Base-by-base conservation (phyloP, 2,113 vertebrate genomes). In the Zosterops borbonicus region DNA sequence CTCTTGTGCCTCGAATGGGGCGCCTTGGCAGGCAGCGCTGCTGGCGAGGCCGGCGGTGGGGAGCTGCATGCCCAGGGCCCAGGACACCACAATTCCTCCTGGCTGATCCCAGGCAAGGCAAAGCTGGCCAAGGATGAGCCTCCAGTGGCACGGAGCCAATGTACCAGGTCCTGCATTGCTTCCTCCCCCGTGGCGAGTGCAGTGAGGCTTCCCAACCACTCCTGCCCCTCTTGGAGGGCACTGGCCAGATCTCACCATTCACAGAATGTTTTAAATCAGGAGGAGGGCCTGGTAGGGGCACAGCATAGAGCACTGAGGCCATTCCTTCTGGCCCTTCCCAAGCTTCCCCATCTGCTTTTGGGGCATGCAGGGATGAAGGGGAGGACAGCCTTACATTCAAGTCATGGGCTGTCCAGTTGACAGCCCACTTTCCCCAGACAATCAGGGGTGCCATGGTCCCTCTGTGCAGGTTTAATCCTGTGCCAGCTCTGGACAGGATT, bases 1-100 rank as follows among this genome's bases (percentile, higher is more conserved):
- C 93, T 92, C 68, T 28, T 91, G n/a, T 94, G 55, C 83, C 63
- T 52, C 4, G 0, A 2, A 10, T 0, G 20, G n/a, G 44, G 29
- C 3, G 4, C 55, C 65, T 33, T 41, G 4, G 6, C 62, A 5
- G 10, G 16, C 67, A 41, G 69, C 17, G 25, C 64, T 17, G 50
- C 81, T 4, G 37, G n/a, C 2, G 1, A 16, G 44, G 41, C 59
- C 1, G 0, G 53, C 22, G 12, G 13, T 1, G 1, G 29, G 27
- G 58, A 56, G 20, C 55, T 21, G 12, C 14, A 0, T 12, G 42
- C 65, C 65, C 42, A 1, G 22, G 1, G 14, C 80, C 10, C 76
- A 5, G 44, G 24, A 10, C 10, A 9, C 14, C 60, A 9, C 8
- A 2, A 0, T 6, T 25, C 41, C 73, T 41, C 1, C 0, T 9